Conservation (phyloP, 2,797 vertebrate genomes). For the Notamacropus eugenii region DNA sequence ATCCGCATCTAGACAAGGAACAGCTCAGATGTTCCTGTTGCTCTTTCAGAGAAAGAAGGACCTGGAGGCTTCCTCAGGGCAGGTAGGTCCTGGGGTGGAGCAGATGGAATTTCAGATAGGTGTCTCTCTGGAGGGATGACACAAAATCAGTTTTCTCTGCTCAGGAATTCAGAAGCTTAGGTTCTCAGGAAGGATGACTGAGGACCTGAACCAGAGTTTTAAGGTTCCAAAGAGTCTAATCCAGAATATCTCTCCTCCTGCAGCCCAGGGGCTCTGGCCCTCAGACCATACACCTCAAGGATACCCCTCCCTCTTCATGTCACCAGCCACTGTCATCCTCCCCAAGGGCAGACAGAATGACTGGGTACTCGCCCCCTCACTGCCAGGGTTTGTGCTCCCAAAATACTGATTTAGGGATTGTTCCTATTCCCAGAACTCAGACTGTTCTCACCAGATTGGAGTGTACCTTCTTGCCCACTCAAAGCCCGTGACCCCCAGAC, state of each 20-base stretch:
- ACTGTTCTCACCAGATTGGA: background rate
- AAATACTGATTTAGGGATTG: background rate
- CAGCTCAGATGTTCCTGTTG: background rate
- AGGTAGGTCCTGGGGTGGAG: background rate
- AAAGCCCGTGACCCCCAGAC: background rate
- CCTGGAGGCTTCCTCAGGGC: background rate
- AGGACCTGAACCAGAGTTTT: background rate
- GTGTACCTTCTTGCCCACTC: background rate
- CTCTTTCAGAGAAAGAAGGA: background rate
- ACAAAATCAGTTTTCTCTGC: background rate
- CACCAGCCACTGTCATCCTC: background rate
- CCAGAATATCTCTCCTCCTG: background rate
- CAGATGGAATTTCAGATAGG: background rate
- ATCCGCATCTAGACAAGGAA: background rate
- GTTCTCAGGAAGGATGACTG: too few relatives aligned
- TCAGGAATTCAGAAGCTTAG: background rate
- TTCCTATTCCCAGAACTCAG: background rate
- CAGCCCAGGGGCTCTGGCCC: background rate
- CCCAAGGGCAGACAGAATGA: background rate
- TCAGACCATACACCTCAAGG: background rate
- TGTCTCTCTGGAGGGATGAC: background rate
- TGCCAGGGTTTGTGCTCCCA: background rate
- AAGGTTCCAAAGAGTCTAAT: background rate
- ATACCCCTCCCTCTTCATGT: background rate
- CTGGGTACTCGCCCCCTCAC: background rate